These are phyloP conservation scores for Alexandromys oeconomus DNA, from an alignment of 2,797 vertebrate species.

Conservation along the genomic window DNA sequence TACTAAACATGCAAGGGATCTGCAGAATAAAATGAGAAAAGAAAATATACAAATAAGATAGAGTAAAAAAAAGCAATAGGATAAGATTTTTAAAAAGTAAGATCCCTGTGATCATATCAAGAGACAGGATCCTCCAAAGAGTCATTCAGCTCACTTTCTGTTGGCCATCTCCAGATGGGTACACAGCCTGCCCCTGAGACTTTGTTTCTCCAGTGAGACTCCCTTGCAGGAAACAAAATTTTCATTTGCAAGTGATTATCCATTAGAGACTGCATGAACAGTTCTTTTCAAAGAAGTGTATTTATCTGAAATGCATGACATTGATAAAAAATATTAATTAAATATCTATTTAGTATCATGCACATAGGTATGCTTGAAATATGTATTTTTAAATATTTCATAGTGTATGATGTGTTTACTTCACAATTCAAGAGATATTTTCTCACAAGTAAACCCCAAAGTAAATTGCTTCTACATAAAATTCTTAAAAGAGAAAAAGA, in stretches of 20 bases:
- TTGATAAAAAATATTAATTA: slow-evolving; percentile 2
- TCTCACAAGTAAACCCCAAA: neutral
- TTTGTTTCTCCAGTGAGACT: neutral
- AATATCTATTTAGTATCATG: neutral
- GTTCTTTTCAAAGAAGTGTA: neutral
- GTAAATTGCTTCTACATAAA: neutral
- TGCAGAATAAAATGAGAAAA: neutral
- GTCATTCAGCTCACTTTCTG: neutral
- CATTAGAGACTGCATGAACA: neutral
- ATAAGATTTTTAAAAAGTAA: neutral
- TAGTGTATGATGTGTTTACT: neutral
- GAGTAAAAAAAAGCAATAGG: neutral
- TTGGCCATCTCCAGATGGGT: neutral
- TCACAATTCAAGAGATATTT: neutral
- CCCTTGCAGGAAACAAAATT: neutral
- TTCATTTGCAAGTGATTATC: neutral
- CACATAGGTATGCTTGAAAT: neutral
- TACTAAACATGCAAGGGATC: neutral
- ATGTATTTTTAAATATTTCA: neutral
- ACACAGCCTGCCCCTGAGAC: neutral
- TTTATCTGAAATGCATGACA: neutral
- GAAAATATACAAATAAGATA: neutral
- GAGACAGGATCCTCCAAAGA: neutral
- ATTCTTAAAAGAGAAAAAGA: slow-evolving; percentile 15
- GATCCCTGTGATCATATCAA: neutral